Evolutionary conservation across 2,797 vertebrate species (phyloP).

Genomic region (Petrocephalus schoutedeni): DNA sequence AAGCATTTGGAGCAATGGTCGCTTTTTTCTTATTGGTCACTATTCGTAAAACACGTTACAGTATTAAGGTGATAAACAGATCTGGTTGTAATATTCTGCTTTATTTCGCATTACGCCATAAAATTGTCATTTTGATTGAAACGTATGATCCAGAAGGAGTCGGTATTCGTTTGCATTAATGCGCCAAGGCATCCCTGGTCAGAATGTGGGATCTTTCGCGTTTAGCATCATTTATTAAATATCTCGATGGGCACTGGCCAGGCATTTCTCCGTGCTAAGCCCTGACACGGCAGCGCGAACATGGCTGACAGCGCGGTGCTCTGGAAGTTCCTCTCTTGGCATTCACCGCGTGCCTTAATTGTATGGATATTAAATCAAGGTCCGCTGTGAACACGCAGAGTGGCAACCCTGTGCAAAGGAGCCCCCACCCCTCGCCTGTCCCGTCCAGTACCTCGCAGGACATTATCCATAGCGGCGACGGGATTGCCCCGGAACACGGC

Average conservation of each 20-base stretch:
- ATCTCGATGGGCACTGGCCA: background rate
- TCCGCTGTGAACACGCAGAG: slow-evolving; percentile 90
- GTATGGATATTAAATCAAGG: slow-evolving; percentile 83
- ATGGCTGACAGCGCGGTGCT: slow-evolving; percentile 4
- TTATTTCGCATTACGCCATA: background rate
- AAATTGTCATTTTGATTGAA: background rate
- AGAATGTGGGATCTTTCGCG: background rate
- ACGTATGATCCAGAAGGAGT: background rate
- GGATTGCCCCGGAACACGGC: background rate
- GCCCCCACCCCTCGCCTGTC: slow-evolving; percentile 12
- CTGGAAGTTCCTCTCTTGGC: slow-evolving; percentile 31
- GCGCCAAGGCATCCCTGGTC: background rate
- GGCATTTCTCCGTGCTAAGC: background rate
- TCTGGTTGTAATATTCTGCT: background rate
- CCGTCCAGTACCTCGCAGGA: background rate
- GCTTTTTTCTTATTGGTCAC: background rate
- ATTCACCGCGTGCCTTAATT: slow-evolving; percentile 60
- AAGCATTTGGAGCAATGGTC: background rate
- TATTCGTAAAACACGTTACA: background rate
- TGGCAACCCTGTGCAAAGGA: slow-evolving; percentile 53
- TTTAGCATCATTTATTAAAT: background rate
- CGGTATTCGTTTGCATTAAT: background rate
- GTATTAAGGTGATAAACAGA: background rate
- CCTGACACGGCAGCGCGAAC: background rate
- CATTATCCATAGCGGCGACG: background rate